Percentiles rank a stretch among this genome's conserved stretches.
These are phyloP conservation scores for Ooceraea biroi DNA, from an alignment of 1,140 invertebrate genomes.

Conservation along the genomic window DNA sequence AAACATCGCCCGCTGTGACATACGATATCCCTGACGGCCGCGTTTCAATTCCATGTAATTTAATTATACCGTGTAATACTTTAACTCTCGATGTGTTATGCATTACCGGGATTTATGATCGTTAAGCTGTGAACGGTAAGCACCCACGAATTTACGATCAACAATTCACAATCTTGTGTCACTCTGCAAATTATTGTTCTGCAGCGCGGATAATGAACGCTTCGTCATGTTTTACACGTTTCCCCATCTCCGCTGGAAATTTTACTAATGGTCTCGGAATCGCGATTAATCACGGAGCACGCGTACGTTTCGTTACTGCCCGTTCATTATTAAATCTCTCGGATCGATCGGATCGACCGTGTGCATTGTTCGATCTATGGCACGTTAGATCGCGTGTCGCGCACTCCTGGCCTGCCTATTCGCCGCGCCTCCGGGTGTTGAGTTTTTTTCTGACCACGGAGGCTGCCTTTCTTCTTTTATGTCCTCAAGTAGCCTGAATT, in stretches of 20 bases:
- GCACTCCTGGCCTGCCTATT: constrained; percentile 39
- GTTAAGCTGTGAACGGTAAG: not conserved
- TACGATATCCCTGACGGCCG: not conserved
- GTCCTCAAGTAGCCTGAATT: constrained; percentile 51
- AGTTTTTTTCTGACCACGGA: constrained; percentile 39
- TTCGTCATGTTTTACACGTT: not conserved
- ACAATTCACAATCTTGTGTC: constrained; percentile 1
- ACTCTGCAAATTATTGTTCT: constrained; percentile 7
- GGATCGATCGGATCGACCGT: constrained; percentile 59
- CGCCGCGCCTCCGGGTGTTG: constrained; percentile 54
- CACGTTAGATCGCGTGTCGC: constrained; percentile 70
- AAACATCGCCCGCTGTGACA: not conserved
- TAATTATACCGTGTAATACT: constrained; percentile 2
- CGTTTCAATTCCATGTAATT: constrained; percentile 20
- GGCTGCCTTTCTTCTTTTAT: constrained; percentile 53
- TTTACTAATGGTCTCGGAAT: not conserved
- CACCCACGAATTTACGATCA: not conserved
- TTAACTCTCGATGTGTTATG: constrained; percentile 11
- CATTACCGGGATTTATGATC: not conserved
- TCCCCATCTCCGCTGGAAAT: not conserved
- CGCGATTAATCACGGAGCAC: not conserved
- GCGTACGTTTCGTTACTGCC: not conserved
- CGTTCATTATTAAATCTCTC: constrained; percentile 25
- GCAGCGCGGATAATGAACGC: not conserved
- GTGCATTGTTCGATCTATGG: constrained; percentile 66